These are phyloP conservation scores for Yponomeuta evonymella DNA, from an alignment of 2,888 invertebrate species.

Conservation along the genomic window DNA sequence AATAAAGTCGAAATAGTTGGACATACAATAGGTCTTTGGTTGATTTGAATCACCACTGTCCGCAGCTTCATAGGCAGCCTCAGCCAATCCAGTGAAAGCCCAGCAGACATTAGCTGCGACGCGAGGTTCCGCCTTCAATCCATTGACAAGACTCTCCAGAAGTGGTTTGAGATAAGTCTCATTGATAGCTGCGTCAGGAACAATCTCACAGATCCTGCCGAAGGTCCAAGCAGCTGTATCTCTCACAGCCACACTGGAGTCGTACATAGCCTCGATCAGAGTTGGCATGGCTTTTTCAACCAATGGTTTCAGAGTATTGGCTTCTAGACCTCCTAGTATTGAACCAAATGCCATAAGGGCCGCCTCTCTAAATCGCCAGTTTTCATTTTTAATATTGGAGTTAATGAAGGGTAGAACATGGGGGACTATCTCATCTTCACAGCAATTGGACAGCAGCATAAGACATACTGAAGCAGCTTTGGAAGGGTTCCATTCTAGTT, in stretches of 20 bases:
- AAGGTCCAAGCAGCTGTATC: slow-evolving; percentile 99
- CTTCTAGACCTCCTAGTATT: slow-evolving; percentile 93
- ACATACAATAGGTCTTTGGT: slow-evolving; percentile 95
- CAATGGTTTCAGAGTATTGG: slow-evolving; percentile 89
- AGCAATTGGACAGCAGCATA: slow-evolving; percentile 97
- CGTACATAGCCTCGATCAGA: slow-evolving; percentile 95
- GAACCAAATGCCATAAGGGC: slow-evolving; percentile 99
- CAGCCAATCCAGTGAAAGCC: slow-evolving; percentile 98
- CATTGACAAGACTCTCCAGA: slow-evolving; percentile 87
- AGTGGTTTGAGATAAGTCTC: slow-evolving; percentile 88
- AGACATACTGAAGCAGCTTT: slow-evolving; percentile 99
- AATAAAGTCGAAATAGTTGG: slow-evolving; percentile 95
- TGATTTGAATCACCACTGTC: slow-evolving; percentile 81
- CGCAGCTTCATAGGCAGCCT: slow-evolving; percentile 96
- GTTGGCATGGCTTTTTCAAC: slow-evolving; percentile 98
- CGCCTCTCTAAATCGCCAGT: slow-evolving; percentile 96
- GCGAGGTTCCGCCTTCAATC: slow-evolving; percentile 93
- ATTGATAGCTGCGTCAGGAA: slow-evolving; percentile 95
- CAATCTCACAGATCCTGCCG: slow-evolving; percentile 97
- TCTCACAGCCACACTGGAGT: slow-evolving; percentile 93
- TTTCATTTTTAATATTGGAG: slow-evolving; percentile 92
- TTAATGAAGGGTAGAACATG: slow-evolving; percentile 97
- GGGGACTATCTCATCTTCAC: slow-evolving; percentile 97
- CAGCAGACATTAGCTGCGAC: slow-evolving; percentile 99
- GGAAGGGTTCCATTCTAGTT: slow-evolving; percentile 99